phyloP scores from a whole-genome alignment of 2,888 invertebrate species.

The Orchesellides sinensis region DNA sequence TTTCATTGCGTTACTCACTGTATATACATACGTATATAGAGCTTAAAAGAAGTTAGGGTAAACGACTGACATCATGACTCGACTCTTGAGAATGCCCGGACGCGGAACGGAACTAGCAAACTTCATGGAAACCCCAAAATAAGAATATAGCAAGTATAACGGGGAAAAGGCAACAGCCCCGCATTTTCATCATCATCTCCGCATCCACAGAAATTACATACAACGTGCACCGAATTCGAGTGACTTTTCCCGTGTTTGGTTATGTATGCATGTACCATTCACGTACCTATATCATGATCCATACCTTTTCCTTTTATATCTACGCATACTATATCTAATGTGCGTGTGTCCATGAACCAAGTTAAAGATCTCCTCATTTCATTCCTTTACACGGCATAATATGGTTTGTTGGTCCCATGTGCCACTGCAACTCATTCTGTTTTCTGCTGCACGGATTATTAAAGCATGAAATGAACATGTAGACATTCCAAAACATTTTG shows the following conservation, averaged over 20 bases:
- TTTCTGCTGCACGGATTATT: constrained; percentile 43
- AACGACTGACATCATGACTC: constrained; percentile 53
- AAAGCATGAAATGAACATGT: constrained; percentile 53
- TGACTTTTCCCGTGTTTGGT: neutral
- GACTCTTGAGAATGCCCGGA: constrained; percentile 63
- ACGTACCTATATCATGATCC: neutral
- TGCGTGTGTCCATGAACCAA: constrained; percentile 55
- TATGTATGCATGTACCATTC: constrained; percentile 6
- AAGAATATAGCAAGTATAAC: constrained; percentile 17
- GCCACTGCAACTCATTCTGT: constrained; percentile 38
- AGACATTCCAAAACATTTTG: constrained; percentile 36
- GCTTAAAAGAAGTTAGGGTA: constrained; percentile 30
- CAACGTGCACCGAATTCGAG: no score
- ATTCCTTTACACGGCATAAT: constrained; percentile 38
- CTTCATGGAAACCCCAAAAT: constrained; percentile 26
- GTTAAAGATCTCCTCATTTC: constrained; percentile 47
- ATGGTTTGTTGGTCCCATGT: constrained; percentile 45
- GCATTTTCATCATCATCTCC: neutral
- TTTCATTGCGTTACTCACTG: no score
- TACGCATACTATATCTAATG: constrained; percentile 32
- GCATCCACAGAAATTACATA: no score
- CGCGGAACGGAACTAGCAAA: constrained; percentile 52
- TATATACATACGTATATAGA: neutral
- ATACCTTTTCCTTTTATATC: constrained; percentile 1
- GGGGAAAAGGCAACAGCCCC: constrained; percentile 36